These are phyloP conservation scores for Resseliella maxima DNA, from an alignment of 2,888 invertebrate species.

Conservation along the genomic window DNA sequence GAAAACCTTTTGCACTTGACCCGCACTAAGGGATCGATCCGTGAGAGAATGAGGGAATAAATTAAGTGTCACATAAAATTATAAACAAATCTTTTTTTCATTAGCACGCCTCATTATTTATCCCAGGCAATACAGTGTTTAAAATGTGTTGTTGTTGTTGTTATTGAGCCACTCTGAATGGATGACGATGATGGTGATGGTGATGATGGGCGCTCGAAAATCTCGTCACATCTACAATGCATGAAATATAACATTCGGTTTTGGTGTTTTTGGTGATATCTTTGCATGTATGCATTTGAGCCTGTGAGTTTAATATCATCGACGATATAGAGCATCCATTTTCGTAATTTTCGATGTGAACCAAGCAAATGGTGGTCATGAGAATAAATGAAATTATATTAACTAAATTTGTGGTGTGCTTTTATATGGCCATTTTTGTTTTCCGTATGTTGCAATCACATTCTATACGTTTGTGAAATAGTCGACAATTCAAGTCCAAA, in stretches of 20 bases:
- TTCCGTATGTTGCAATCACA: neutral
- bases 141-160: slow-evolving; percentile 49
- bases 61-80: slow-evolving; percentile 53
- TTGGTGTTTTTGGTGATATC: too few relatives aligned
- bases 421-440: neutral
- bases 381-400: slow-evolving; percentile 49
- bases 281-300: neutral
- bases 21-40: neutral
- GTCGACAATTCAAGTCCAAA: neutral
- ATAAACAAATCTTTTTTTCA: slow-evolving; percentile 55
- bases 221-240: neutral
- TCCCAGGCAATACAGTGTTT: neutral
- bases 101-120: slow-evolving; percentile 35
- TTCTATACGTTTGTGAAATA: neutral
- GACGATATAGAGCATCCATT: slow-evolving; percentile 1
- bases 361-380: slow-evolving; percentile 37
- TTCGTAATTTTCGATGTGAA: slow-evolving; percentile 11
- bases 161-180: slow-evolving; percentile 3
- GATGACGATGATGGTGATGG: slow-evolving; percentile 7
- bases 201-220: neutral
- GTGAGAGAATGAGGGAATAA: neutral
- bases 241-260: neutral
- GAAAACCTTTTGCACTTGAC: neutral
- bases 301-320: neutral
- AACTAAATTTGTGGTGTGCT: slow-evolving; percentile 18